These are phyloP conservation scores for Perithous albicinctus DNA, from an alignment of 2,888 invertebrate species.

Conservation along the genomic window DNA sequence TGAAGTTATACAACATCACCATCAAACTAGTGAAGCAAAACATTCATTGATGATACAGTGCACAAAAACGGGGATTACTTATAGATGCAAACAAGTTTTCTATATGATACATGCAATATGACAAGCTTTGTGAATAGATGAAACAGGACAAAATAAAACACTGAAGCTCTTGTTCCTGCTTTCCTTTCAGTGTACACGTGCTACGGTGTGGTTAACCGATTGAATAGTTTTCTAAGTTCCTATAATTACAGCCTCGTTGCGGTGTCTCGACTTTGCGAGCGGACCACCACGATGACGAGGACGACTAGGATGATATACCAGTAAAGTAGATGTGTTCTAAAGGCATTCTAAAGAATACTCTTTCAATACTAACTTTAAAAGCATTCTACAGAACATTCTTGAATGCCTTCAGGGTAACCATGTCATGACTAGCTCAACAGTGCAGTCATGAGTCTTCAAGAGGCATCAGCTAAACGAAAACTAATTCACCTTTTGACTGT, in stretches of 20 bases:
- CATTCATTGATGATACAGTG: conserved; percentile 3
- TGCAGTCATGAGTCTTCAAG: not conserved
- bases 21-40: not conserved
- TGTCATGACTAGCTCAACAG: conserved; percentile 10
- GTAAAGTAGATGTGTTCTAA: not conserved
- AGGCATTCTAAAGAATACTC: too few species aligned
- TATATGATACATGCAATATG: not conserved
- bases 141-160: not conserved
- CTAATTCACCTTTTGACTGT: conserved; percentile 31
- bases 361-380: too few species aligned
- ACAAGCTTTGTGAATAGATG: not conserved
- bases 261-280: not conserved
- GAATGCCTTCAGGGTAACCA: too few species aligned
- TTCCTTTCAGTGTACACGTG: not conserved
- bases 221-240: conserved; percentile 46
- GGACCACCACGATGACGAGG: conserved; percentile 15
- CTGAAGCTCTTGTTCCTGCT: not conserved
- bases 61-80: conserved; percentile 5
- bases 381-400: not conserved
- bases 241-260: conserved; percentile 28
- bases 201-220: conserved; percentile 12
- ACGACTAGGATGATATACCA: not conserved
- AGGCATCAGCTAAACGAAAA: conserved; percentile 13
- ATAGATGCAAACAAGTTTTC: conserved; percentile 9
- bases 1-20: conserved; percentile 37